Base-by-base conservation (phyloP, 2,113 vertebrate genomes). In the Lophotis ruficrista region DNA sequence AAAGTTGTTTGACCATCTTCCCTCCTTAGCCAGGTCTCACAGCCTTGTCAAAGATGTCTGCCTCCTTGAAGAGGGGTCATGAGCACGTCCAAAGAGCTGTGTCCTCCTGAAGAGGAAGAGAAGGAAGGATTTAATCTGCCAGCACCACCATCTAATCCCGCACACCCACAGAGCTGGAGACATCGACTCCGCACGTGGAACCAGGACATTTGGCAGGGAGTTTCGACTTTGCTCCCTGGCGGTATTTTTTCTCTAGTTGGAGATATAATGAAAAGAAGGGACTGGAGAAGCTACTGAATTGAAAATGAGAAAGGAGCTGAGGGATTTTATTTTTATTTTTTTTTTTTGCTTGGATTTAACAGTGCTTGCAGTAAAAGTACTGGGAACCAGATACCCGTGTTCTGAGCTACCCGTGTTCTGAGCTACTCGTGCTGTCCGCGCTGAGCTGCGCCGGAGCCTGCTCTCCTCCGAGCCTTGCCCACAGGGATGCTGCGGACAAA, bases 351-450 rank as follows among this genome's bases (percentile, higher is more conserved):
- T 77, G 64, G 41, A 28, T 85, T 79, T 71, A 51, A 28, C 7
- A 53, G 25, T 37, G 15, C 30, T 64, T 56, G 33, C 24, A 82
- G 60, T 27, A 17, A 78, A 71, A 92, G 54, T 0, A 4, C 18
- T 6, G 47, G 56, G 85, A 56, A 31, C 0, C 30, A 83, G 47
- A 24, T 4, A 2, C 30, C 24, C 5, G 37, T 12, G 2, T 35
- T 30, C 43, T 51, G 53, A 53, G 0, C 24, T 31, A 1, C 48
- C 17, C 0, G 0, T 60, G 24, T n/a, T n/a, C 43, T 51, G 53
- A 53, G 0, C 24, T 31, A 1, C 48, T 20, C 0, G 0, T 60
- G 24, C 33, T 3, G 2, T 61, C 58, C 82, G 27, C 54, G 2
- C 14, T 18, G 71, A 3, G 7, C 38, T 22, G 41, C 62, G 4